These are phyloP conservation scores for Indicator maculatus DNA, from an alignment of 2,113 vertebrate species.

Conservation along the genomic window DNA sequence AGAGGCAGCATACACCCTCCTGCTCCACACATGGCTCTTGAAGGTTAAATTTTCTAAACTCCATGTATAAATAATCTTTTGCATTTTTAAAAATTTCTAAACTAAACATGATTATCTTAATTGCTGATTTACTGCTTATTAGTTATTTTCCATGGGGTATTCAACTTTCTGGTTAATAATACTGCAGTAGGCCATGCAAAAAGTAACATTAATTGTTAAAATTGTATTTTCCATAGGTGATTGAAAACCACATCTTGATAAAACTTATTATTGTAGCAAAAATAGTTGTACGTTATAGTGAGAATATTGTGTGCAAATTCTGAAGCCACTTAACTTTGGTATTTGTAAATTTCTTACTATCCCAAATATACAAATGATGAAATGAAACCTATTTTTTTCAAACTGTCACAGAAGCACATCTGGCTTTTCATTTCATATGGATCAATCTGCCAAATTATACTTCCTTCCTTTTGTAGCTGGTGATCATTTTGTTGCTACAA, in stretches of 20 bases:
- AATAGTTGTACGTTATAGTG: background rate
- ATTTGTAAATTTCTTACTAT: background rate
- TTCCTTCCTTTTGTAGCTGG: background rate
- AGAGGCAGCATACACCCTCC: constrained; percentile 92
- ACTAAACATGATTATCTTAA: background rate
- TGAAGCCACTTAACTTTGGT: background rate
- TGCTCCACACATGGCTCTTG: constrained; percentile 93
- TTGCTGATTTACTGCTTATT: background rate
- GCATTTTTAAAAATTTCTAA: background rate
- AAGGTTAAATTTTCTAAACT: constrained; percentile 80
- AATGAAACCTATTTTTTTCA: background rate
- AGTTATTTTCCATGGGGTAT: background rate
- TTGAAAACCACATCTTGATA: background rate
- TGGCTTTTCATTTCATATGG: background rate
- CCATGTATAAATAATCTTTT: background rate
- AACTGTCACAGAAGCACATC: background rate
- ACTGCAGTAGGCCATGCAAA: background rate
- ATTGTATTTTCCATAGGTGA: background rate
- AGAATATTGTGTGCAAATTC: background rate
- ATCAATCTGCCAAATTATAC: background rate
- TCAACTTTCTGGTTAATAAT: background rate
- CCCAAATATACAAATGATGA: background rate
- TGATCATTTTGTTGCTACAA: background rate
- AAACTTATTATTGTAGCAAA: background rate
- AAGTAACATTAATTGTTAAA: background rate